Base-by-base conservation (phyloP, 1,140 invertebrate species). In the Aporrectodea caliginosa region DNA sequence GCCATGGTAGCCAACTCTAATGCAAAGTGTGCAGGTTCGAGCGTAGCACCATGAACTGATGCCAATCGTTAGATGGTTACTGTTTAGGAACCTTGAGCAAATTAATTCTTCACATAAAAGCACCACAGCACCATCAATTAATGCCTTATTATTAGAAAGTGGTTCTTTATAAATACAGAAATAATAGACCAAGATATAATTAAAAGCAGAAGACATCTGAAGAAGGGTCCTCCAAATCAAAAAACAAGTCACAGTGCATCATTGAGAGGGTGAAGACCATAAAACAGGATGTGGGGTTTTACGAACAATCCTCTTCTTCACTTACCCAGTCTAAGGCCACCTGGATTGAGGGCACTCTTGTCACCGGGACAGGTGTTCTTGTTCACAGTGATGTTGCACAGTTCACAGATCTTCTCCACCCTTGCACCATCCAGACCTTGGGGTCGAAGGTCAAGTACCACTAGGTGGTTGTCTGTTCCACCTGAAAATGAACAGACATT, bases 341-440 rank as follows among this genome's bases (percentile, higher is more conserved):
- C 95, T 0, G 97, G 96, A 90, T 96, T 96, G 75, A 98, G 87
- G 0, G 97, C 96, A 85, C 94, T 97, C 87, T 96, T 97, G 87
- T 99, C 97, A 1, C 97, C 96, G 35, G 88, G 88, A 81, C 91
- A 92, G 0, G 97, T 98, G 87, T 99, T 99, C 90, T 99, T 99
- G 87, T 99, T 99, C 83, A 95, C 95, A 22, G 96, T 95, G 86
- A 99, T 96, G 74, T 92, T 92, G 80, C 97, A 92, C 70, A 94
- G 91, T 87, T 99, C 97, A 0, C 98, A 89, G 35, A 98, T 91
- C 78, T 92, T 92, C 88, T 98, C 96, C 1, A 92, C 95, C 82
- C 93, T 92, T 1, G 94, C 92, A 14, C 97, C 97, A 69, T 93
- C 93, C 0, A 98, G 85, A 1, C 93, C 92, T 0, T 89, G 90